Percentiles rank a stretch among this genome's conserved stretches.
Conservation (phyloP, 2,113 vertebrate species). For the Collichthys lucidus region DNA sequence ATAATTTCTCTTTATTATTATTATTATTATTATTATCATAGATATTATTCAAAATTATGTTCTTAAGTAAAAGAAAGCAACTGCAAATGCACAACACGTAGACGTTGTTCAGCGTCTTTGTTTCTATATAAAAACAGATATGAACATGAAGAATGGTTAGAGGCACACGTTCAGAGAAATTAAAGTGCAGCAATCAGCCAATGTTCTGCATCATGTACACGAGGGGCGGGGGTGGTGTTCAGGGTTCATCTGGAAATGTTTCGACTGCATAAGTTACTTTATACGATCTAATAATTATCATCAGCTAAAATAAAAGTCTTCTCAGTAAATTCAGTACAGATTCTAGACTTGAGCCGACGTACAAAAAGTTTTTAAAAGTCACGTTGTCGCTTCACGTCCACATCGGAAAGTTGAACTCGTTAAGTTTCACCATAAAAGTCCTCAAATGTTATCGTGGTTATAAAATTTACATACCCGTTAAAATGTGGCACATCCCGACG, state of each 20-base stretch:
- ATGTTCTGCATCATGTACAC: slow-evolving; percentile 63
- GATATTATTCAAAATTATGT: slow-evolving; percentile 73
- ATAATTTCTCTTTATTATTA: slow-evolving; percentile 68
- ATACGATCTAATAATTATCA: neutral
- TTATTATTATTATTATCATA: slow-evolving; percentile 60
- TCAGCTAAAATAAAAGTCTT: slow-evolving; percentile 8
- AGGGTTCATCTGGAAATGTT: neutral
- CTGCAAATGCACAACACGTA: slow-evolving; percentile 54
- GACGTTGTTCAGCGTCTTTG: slow-evolving; percentile 31
- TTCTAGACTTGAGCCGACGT: neutral
- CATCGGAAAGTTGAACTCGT: neutral
- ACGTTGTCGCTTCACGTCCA: neutral
- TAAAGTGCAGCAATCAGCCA: slow-evolving; percentile 69
- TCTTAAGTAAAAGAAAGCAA: slow-evolving; percentile 70
- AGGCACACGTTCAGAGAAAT: slow-evolving; percentile 73
- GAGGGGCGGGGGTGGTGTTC: neutral
- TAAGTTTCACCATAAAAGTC: too few species aligned
- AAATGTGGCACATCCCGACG: too few species aligned
- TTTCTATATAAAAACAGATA: slow-evolving; percentile 64
- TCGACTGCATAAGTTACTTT: neutral
- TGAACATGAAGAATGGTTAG: slow-evolving; percentile 58
- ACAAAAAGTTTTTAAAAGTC: slow-evolving; percentile 11
- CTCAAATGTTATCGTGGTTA: too few species aligned
- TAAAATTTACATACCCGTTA: too few species aligned
- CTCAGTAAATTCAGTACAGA: neutral